Evolutionary conservation across 2,113 vertebrate genomes (phyloP).

Genomic region (Chloropsis hardwickii): DNA sequence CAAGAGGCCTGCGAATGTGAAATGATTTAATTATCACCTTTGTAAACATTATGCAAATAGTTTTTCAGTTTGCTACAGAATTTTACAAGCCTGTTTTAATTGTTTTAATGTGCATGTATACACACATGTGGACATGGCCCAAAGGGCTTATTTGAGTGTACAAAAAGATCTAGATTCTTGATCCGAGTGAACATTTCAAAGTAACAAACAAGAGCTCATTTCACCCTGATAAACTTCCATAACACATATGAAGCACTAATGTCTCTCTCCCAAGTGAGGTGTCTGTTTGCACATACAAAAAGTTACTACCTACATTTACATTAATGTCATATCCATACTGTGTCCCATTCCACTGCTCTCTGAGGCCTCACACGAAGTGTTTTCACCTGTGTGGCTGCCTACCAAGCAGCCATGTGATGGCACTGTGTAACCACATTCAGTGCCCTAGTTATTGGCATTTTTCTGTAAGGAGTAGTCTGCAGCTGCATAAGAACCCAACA

Average conservation of each 20-base stretch:
- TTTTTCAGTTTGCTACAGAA: neutral
- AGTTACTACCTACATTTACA: neutral
- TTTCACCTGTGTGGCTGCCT: neutral
- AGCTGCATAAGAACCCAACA: neutral
- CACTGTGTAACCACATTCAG: neutral
- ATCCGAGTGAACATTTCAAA: neutral
- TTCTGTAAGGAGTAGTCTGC: neutral
- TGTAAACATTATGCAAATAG: neutral
- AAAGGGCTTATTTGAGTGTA: neutral
- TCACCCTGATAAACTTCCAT: neutral
- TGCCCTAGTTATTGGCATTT: neutral
- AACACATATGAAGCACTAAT: neutral
- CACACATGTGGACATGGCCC: accelerated
- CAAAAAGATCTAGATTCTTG: neutral
- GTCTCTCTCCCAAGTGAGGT: neutral
- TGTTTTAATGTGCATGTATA: accelerated
- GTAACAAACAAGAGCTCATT: neutral
- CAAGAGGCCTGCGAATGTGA: neutral
- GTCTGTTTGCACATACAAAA: neutral
- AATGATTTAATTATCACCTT: neutral
- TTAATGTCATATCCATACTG: accelerated
- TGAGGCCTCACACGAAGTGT: accelerated
- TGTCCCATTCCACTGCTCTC: neutral
- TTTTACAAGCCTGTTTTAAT: neutral
- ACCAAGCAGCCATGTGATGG: neutral